A percentile compares a stretch with the other conserved stretches of the same genome.
These are phyloP conservation scores for Thaumetopoea pityocampa DNA, from an alignment of 1,140 invertebrate genomes.

Conservation along the genomic window DNA sequence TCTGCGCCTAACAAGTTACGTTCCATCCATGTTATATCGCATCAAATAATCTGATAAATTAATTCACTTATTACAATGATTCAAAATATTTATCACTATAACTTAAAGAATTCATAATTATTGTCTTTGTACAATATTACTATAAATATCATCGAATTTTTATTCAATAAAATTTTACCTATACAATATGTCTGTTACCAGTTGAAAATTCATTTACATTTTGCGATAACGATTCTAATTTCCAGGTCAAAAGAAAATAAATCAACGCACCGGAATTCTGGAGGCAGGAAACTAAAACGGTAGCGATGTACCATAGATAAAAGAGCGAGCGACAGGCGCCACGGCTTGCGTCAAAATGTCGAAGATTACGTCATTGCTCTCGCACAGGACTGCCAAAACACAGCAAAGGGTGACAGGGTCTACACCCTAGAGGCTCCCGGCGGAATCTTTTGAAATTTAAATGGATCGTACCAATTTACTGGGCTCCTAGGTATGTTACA, in stretches of 20 bases:
- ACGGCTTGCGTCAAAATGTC: slow-evolving; percentile 36
- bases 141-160: not conserved
- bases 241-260: slow-evolving; percentile 19
- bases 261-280: slow-evolving; percentile 12
- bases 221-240: slow-evolving; percentile 8
- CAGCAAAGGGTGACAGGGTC: slow-evolving; percentile 12
- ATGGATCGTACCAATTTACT: slow-evolving; percentile 25
- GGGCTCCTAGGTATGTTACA: slow-evolving; percentile 15
- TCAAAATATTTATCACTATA: no score
- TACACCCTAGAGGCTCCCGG: slow-evolving; percentile 23
- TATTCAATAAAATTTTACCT: not conserved
- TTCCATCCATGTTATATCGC: no score
- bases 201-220: slow-evolving; percentile 11
- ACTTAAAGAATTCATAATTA: not conserved
- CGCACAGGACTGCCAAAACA: slow-evolving; percentile 27
- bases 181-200: slow-evolving; percentile 1
- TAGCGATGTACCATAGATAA: slow-evolving; percentile 31
- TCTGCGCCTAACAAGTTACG: no score
- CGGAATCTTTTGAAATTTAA: slow-evolving; percentile 43
- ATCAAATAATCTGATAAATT: no score
- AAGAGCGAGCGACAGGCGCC: slow-evolving; percentile 19
- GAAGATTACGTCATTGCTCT: slow-evolving; percentile 42
- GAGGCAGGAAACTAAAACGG: slow-evolving; percentile 10
- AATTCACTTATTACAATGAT: no score
- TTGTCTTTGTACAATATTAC: not conserved